A percentile compares a stretch with the other conserved stretches of the same genome.
Evolutionary conservation across 2,888 invertebrate species (phyloP).

Genomic region (Spisula subtruncata): DNA sequence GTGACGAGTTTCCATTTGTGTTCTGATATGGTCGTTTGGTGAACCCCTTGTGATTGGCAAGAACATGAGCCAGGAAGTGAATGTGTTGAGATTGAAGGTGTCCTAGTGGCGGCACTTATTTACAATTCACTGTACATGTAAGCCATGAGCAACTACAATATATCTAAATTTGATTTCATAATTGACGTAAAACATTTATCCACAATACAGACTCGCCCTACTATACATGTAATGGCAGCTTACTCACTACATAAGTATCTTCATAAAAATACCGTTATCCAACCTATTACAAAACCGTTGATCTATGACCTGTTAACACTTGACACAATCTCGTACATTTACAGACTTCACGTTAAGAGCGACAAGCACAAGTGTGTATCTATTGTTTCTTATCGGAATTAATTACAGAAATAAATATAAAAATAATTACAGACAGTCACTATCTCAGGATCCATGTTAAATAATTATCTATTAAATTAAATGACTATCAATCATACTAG

Average conservation of each 20-base stretch:
- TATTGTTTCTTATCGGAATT: conserved; percentile 52
- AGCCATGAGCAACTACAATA: background rate
- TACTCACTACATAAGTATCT: conserved; percentile 8
- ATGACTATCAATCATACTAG: conserved; percentile 36
- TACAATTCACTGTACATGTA: background rate
- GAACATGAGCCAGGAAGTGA: too few species aligned
- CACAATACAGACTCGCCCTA: background rate
- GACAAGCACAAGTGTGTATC: conserved; percentile 50
- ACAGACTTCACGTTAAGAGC: conserved; percentile 19
- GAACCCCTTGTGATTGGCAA: too few species aligned
- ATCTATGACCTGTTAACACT: conserved; percentile 25
- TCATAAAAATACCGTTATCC: conserved; percentile 8
- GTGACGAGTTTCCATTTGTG: too few species aligned
- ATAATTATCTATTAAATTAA: conserved; percentile 54
- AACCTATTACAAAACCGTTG: conserved; percentile 20
- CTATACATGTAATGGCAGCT: background rate
- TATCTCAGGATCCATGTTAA: conserved; percentile 47
- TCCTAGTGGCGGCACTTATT: too few species aligned
- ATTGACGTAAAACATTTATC: background rate
- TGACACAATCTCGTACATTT: conserved; percentile 6
- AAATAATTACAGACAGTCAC: conserved; percentile 54
- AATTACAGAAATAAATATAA: conserved; percentile 65
- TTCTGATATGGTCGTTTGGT: too few species aligned
- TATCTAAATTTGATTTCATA: background rate
- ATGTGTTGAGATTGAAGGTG: too few species aligned